Percentiles rank a stretch among this genome's conserved stretches.
These are phyloP conservation scores for Pelvicachromis taeniatus DNA, from an alignment of 2,113 vertebrate genomes.

Conservation along the genomic window DNA sequence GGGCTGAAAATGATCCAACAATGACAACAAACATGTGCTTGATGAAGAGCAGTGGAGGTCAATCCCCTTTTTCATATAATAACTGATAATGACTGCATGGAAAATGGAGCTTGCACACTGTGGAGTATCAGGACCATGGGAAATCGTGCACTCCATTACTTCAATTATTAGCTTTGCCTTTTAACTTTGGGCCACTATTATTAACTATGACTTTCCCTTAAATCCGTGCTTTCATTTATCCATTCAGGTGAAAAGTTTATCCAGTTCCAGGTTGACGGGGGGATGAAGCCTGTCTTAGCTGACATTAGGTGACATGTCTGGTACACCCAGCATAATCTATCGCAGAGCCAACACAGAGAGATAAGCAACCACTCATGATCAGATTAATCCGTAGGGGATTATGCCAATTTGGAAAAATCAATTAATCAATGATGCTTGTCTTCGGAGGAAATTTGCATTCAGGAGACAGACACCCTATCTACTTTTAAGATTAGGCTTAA, in stretches of 20 bases:
- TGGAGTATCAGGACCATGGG: background rate
- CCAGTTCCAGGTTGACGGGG: background rate
- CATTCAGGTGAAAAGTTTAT: background rate
- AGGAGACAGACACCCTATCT: background rate
- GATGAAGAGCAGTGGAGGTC: background rate
- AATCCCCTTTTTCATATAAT: background rate
- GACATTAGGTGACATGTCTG: background rate
- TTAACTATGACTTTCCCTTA: background rate
- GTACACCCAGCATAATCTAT: too few species aligned
- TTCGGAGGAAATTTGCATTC: background rate
- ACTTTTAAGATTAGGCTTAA: background rate
- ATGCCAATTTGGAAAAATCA: too few species aligned
- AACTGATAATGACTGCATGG: background rate
- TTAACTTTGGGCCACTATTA: background rate
- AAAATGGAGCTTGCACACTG: background rate
- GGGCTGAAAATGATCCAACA: background rate
- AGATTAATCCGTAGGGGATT: background rate
- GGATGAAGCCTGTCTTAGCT: too few species aligned
- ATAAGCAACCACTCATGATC: background rate
- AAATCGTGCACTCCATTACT: background rate
- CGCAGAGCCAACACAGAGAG: background rate
- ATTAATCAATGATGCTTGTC: too few species aligned
- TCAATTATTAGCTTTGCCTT: background rate
- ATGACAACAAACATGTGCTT: background rate
- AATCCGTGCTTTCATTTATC: background rate